phyloP scores from a whole-genome alignment of 2,888 invertebrate genomes.

The Andricus quercusramuli region DNA sequence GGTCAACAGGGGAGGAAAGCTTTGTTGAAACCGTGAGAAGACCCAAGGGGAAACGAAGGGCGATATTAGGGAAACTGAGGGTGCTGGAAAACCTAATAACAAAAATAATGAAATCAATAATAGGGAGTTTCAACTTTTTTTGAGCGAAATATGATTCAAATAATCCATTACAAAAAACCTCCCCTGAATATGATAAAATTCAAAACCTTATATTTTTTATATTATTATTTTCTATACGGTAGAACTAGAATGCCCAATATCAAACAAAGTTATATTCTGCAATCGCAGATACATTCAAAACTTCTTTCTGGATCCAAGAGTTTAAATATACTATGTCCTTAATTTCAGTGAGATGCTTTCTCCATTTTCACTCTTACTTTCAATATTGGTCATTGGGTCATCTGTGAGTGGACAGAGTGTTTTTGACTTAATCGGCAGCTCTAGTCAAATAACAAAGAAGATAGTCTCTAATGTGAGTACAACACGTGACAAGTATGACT shows the following conservation, averaged over 20 bases:
- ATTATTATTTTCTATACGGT: no score
- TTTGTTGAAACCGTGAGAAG: slow-evolving; percentile 42
- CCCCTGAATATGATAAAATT: no score
- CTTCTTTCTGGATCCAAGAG: neutral
- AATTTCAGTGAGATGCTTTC: slow-evolving; percentile 50
- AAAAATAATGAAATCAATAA: neutral
- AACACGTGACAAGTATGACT: slow-evolving; percentile 81
- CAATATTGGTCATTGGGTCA: slow-evolving; percentile 32
- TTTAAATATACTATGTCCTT: neutral
- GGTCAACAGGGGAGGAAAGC: slow-evolving; percentile 48
- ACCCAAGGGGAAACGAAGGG: neutral
- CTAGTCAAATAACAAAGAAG: slow-evolving; percentile 57
- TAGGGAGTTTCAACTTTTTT: neutral
- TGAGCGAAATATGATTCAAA: neutral
- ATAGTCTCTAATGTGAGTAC: slow-evolving; percentile 67
- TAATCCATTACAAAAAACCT: no score
- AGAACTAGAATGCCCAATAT: neutral
- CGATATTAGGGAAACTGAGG: slow-evolving; percentile 3
- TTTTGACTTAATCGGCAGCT: slow-evolving; percentile 63
- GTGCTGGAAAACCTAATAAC: neutral
- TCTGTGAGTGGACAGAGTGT: slow-evolving; percentile 51
- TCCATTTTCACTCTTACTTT: slow-evolving; percentile 24
- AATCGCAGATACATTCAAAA: neutral
- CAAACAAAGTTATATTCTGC: neutral
- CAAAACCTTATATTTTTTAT: no score